Percentiles rank a stretch among this genome's conserved stretches.
Conservation (phyloP, 2,888 invertebrate species). For the Netelia virgata region DNA sequence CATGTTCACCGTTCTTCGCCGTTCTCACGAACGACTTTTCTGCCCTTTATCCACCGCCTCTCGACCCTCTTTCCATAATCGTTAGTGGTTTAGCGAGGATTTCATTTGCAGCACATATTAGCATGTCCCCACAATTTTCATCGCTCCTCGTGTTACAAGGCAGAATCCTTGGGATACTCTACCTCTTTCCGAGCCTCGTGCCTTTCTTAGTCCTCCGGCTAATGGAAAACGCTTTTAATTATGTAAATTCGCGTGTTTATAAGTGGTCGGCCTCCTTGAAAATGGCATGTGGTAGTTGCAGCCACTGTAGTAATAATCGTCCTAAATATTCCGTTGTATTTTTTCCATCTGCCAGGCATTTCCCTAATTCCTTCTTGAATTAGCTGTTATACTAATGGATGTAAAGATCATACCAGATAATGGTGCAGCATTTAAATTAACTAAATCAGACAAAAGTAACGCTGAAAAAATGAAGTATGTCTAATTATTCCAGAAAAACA, state of each 20-base stretch:
- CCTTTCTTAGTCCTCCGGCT: slow-evolving; percentile 53
- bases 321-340: slow-evolving; percentile 54
- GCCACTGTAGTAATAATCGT: slow-evolving; percentile 50
- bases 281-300: slow-evolving; percentile 36
- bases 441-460: background rate
- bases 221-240: slow-evolving; percentile 73
- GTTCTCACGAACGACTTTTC: slow-evolving; percentile 46
- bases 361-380: background rate
- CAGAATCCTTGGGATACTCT: slow-evolving; percentile 10
- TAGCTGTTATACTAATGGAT: background rate
- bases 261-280: slow-evolving; percentile 40
- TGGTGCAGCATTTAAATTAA: background rate
- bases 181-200: slow-evolving; percentile 6
- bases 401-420: background rate
- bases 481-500: slow-evolving; percentile 1
- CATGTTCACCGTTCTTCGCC: slow-evolving; percentile 30
- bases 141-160: slow-evolving; percentile 37
- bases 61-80: slow-evolving; percentile 50
- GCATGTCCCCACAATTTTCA: slow-evolving; percentile 63
- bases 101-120: slow-evolving; percentile 73
- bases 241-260: slow-evolving; percentile 75
- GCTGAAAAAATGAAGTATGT: background rate
- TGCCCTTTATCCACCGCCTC: slow-evolving; percentile 63
- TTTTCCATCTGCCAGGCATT: background rate
- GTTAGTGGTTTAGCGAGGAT: slow-evolving; percentile 73